Evolutionary conservation across 1,140 invertebrate genomes (phyloP), one percentile per base, ranked within the genome.

Genomic region (Drosophila kikkawai): DNA sequence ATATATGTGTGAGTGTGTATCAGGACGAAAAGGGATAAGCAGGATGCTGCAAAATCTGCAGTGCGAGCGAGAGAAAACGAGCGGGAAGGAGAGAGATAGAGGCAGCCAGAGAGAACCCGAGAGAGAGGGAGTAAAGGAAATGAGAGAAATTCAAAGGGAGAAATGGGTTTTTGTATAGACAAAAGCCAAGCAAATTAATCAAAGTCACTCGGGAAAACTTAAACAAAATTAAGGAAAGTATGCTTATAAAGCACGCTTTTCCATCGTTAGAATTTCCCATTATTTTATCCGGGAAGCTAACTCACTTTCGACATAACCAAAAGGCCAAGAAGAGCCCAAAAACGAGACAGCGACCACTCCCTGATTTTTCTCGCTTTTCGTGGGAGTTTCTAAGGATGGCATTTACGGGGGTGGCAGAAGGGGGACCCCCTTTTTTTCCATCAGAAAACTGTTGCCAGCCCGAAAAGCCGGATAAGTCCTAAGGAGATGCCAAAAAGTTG

Each of bases 11-110:
- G 36, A 57, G 17, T 65, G 68, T 81, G 69, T 87, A 69, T 58
- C 77, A 53, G 73, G 65, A 59, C 69, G 29, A 58, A 80, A 79
- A 84, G 51, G 85, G 85, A 90, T 88, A 88, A 88, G 84, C 84
- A 85, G 85, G 81, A 90, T 90, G 85, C 85, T 90, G 85, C 71
- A 84, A 29, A 79, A 67, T 88, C 74, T 75, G 58, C 75, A 79
- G 77, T 50, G 58, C 55, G 67, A 70, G 64, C 44, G 42, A 61
- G 50, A 67, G 7, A 37, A 6, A 39, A 55, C 1, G 19, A 59
- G 12, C 48, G 37, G 47, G 42, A 22, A 11, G 26, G 42, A 59
- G 39, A 68, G 26, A 39, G 50, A 53, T 8, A 15, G 48, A 48
- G 32, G 13, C 32, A 36, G 17, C 17, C 44, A 53, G 58, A 61